Evolutionary conservation across 2,113 vertebrate species (phyloP).

Genomic region (Elgaria multicarinata): DNA sequence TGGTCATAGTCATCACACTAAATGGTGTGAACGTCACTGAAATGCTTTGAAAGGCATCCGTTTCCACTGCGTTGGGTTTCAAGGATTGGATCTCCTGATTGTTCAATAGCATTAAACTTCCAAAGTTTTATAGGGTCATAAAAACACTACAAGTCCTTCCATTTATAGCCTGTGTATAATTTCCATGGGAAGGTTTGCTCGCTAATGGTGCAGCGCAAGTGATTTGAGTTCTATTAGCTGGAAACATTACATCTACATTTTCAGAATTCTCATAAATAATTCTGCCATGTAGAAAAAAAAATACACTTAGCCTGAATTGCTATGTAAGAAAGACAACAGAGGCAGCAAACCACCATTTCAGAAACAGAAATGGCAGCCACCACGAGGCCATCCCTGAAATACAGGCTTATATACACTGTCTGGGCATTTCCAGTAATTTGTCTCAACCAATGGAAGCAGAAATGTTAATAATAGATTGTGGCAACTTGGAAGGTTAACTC

Average conservation of each 20-base stretch:
- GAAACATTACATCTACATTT: slow-evolving; percentile 76
- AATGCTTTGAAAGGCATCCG: slow-evolving; percentile 53
- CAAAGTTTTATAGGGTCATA: slow-evolving; percentile 79
- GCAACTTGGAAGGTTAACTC: slow-evolving; percentile 32
- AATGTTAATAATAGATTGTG: slow-evolving; percentile 34
- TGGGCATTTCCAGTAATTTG: slow-evolving; percentile 40
- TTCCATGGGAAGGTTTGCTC: slow-evolving; percentile 71
- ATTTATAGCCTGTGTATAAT: slow-evolving; percentile 70
- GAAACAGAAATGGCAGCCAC: not conserved
- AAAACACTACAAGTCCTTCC: slow-evolving; percentile 73
- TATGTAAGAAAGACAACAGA: not conserved
- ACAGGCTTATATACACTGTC: slow-evolving; percentile 5
- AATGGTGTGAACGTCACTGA: slow-evolving; percentile 32
- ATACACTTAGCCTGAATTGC: slow-evolving; percentile 17
- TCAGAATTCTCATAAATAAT: slow-evolving; percentile 73
- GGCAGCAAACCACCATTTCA: not conserved
- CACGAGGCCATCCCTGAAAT: not conserved
- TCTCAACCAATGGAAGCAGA: slow-evolving; percentile 47
- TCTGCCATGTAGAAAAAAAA: not conserved
- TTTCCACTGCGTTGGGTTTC: slow-evolving; percentile 67
- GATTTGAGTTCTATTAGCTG: slow-evolving; percentile 76
- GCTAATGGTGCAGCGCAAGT: slow-evolving; percentile 73
- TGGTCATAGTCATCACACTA: slow-evolving; percentile 7
- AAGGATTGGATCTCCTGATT: slow-evolving; percentile 75
- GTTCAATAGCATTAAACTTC: slow-evolving; percentile 80